Percentiles rank a stretch among this genome's conserved stretches.
Evolutionary conservation across 2,888 invertebrate species (phyloP).

Genomic region (Cataglyphis altisquamis): DNA sequence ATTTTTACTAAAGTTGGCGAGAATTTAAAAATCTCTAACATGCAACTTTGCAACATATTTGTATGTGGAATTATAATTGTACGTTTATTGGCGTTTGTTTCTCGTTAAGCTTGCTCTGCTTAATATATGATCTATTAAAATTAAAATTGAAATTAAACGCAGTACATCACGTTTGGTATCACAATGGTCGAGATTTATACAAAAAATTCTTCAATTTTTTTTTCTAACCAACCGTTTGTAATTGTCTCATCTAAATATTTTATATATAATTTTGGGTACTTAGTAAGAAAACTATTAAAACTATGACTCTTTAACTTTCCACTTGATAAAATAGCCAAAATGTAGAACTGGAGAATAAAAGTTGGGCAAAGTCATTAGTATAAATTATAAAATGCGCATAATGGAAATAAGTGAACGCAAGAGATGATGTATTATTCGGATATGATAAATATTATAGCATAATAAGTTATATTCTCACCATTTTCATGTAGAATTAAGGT

Average conservation of each 20-base stretch:
- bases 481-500: not conserved
- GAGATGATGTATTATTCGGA: not conserved
- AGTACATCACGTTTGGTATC: not conserved
- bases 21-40: not conserved
- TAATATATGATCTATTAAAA: not conserved
- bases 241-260: constrained; percentile 3
- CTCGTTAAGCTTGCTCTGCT: not conserved
- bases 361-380: constrained; percentile 30
- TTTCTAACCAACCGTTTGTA: constrained; percentile 15
- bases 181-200: not conserved
- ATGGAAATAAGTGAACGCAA: not conserved
- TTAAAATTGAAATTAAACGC: not conserved
- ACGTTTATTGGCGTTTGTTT: not conserved
- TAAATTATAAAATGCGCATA: not conserved
- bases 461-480: not conserved
- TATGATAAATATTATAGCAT: not conserved
- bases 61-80: not conserved
- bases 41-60: not conserved
- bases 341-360: constrained; percentile 22
- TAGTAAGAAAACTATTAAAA: constrained; percentile 13
- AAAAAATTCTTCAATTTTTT: not conserved
- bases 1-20: not conserved
- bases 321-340: not conserved
- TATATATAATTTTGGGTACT: constrained; percentile 6
- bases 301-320: constrained; percentile 27